phyloP scores from a whole-genome alignment of 2,113 vertebrate genomes.

The Artemisiospiza belli region DNA sequence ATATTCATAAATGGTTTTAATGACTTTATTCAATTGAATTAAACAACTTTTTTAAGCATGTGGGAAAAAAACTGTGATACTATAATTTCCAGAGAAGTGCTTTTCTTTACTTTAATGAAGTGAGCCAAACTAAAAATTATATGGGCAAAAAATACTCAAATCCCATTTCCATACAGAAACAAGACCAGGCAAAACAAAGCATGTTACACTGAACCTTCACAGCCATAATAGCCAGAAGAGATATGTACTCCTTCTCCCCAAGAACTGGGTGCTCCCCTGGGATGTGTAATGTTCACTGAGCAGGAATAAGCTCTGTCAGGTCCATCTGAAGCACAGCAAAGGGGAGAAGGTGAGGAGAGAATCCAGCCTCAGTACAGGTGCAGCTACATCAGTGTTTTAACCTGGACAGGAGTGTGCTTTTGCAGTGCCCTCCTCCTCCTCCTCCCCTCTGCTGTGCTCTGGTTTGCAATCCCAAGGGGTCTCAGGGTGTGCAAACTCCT shows the following conservation, averaged over 20 bases:
- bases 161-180: not conserved
- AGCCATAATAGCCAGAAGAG: not conserved
- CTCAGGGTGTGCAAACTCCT: not conserved
- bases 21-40: not conserved
- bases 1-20: not conserved
- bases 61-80: not conserved
- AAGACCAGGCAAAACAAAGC: not conserved
- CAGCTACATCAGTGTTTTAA: not conserved
- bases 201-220: not conserved
- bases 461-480: rapidly evolving
- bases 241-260: not conserved
- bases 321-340: not conserved
- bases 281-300: not conserved
- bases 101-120: not conserved
- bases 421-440: not conserved
- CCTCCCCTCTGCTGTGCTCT: not conserved
- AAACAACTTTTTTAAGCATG: not conserved
- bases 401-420: not conserved
- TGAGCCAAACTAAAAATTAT: not conserved
- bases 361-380: not conserved
- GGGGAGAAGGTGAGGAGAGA: not conserved
- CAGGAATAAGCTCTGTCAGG: not conserved
- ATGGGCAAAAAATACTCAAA: not conserved
- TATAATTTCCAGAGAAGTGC: not conserved
- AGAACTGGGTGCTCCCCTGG: not conserved